phyloP scores from a whole-genome alignment of 2,113 vertebrate genomes.

The Sturnus vulgaris region DNA sequence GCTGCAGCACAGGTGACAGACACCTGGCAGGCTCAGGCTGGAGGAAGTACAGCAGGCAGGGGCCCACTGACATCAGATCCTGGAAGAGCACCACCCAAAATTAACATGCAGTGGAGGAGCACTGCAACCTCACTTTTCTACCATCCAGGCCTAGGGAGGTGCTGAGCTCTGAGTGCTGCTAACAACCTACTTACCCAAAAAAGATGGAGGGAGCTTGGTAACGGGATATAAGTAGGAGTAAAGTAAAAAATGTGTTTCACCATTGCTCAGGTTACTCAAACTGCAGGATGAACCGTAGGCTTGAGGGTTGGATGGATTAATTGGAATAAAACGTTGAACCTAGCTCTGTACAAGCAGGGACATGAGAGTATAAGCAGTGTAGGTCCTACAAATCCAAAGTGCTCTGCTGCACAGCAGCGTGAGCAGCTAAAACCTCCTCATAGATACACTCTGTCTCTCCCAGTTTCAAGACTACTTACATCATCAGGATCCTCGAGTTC shows the following conservation, averaged over 20 bases:
- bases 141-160: background rate
- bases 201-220: background rate
- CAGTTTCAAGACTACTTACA: conserved; percentile 47
- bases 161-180: background rate
- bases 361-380: fast-evolving
- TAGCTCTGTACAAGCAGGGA: background rate
- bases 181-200: background rate
- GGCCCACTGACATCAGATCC: background rate
- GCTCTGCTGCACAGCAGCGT: fast-evolving
- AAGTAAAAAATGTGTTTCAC: background rate
- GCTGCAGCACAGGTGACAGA: background rate
- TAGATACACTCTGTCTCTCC: background rate
- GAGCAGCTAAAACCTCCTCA: background rate
- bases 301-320: background rate
- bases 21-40: background rate
- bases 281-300: background rate
- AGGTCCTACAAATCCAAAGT: background rate
- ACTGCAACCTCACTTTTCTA: background rate
- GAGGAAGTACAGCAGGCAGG: background rate
- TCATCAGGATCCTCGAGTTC: conserved; percentile 65
- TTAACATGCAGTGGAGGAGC: background rate
- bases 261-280: background rate
- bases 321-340: background rate
- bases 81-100: background rate
- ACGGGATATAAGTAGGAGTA: background rate